phyloP scores from a whole-genome alignment of 2,888 invertebrate species.

The Strigamia transsilvanica region DNA sequence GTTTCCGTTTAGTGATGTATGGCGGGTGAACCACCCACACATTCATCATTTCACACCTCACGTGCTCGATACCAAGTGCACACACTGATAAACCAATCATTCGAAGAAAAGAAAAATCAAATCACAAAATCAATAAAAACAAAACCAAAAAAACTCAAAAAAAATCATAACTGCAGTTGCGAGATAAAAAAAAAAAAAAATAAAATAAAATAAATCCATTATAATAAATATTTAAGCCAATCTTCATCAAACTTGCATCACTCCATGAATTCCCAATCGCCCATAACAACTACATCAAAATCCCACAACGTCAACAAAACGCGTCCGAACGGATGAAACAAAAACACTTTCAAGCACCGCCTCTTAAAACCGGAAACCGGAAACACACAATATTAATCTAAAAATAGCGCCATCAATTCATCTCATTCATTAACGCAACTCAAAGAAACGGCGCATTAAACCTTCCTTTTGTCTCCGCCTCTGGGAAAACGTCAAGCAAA shows the following conservation, averaged over 20 bases:
- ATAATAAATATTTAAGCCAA: not conserved
- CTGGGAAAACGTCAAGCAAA: not conserved
- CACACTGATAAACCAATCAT: not conserved
- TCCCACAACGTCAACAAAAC: not conserved
- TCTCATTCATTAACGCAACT: too few relatives aligned
- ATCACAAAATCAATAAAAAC: not conserved
- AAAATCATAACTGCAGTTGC: not conserved
- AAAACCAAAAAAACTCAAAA: not conserved
- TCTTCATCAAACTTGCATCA: conserved; percentile 20
- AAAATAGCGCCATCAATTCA: not conserved
- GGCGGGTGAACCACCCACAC: not conserved
- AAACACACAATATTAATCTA: conserved; percentile 3
- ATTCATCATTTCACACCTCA: not conserved
- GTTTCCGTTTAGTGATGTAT: not conserved
- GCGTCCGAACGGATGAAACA: not conserved
- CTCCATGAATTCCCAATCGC: not conserved
- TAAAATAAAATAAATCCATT: conserved; percentile 4
- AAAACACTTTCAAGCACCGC: not conserved
- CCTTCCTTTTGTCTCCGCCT: not conserved
- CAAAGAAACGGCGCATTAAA: too few relatives aligned
- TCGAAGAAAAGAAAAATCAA: too few relatives aligned
- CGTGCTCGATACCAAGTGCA: not conserved
- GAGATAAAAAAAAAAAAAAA: not conserved
- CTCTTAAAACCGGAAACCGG: not conserved
- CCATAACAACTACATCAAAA: not conserved